Conservation (phyloP, 2,888 invertebrate genomes). For the Metalampra italica region DNA sequence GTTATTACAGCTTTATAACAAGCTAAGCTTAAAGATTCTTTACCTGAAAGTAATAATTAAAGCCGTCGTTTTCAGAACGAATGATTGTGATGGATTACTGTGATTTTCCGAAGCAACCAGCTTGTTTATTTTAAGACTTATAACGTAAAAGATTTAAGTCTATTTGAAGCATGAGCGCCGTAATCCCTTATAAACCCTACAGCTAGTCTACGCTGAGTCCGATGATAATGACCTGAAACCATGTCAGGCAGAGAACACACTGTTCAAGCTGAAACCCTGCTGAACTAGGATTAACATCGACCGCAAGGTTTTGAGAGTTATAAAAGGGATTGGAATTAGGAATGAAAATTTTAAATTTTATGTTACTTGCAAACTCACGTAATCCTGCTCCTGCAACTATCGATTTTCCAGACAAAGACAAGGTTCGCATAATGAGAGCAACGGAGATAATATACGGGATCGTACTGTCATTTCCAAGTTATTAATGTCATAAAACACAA, state of each 20-base stretch:
- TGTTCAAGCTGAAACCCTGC: neutral
- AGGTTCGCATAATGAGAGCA: neutral
- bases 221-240: conserved; percentile 38
- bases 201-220: conserved; percentile 30
- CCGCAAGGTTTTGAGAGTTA: too few species aligned
- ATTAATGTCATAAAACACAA: conserved; percentile 5
- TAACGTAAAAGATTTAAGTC: too few species aligned
- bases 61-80: neutral
- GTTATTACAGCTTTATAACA: neutral
- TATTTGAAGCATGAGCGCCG: too few species aligned
- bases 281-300: too few species aligned
- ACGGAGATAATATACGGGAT: neutral
- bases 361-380: too few species aligned
- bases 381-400: neutral
- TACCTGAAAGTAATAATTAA: neutral
- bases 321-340: too few species aligned
- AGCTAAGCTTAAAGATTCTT: neutral
- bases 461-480: conserved; percentile 1
- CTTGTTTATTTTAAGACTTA: too few species aligned
- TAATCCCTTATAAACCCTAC: conserved; percentile 37
- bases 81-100: neutral
- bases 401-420: neutral
- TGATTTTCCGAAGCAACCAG: too few species aligned
- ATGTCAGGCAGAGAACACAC: conserved; percentile 14
- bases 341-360: too few species aligned